Evolutionary conservation across 2,797 vertebrate genomes (phyloP), one percentile per base, ranked within the genome.

Genomic region (Eutrigla gurnardus): DNA sequence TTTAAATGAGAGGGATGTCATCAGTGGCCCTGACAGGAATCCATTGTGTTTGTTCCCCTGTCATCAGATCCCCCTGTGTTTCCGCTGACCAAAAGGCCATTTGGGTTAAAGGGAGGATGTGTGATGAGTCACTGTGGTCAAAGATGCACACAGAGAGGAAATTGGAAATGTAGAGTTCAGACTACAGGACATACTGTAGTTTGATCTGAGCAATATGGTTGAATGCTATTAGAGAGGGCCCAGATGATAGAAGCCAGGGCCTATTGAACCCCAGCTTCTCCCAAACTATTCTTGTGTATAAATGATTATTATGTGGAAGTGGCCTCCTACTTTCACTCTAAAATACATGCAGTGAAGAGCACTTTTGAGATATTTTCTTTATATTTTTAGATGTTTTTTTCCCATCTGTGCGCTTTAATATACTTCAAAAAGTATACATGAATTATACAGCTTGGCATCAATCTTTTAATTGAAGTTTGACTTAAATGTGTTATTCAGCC

Each of bases 31-130:
- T 47, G 55, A 43, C 61, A 69, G 65, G 66, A 68, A 66, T 42
- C 60, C 50, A 3, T 53, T 32, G n/a, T 89, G 83, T 91, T 88
- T 81, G 75, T 71, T 90, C 78, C 40, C 3, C 39, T 35, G 45
- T 45, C 46, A 52, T 76, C n/a, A 14, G 49, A 58, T 35, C 33
- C 36, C 13, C 13, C 52, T 17, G 17, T 63, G 61, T 69, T 53
- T 72, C 12, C 46, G 9, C 25, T 40, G 65, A 61, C 18, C 32
- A 42, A 49, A 62, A 8, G 78, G 72, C 86, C 80, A 70, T 3
- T 57, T 0, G 40, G 64, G 78, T 77, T 55, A 72, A 52, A 77
- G 15, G 7, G 37, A 71, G 63, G 65, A 73, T 37, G 46, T 61
- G 54, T 72, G 75, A 77, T 25, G 36, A 61, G 72, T 61, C 68